A percentile compares a stretch with the other conserved stretches of the same genome.
These are phyloP conservation scores for Oxycera nigricornis DNA, from an alignment of 2,888 invertebrate species.

Conservation along the genomic window DNA sequence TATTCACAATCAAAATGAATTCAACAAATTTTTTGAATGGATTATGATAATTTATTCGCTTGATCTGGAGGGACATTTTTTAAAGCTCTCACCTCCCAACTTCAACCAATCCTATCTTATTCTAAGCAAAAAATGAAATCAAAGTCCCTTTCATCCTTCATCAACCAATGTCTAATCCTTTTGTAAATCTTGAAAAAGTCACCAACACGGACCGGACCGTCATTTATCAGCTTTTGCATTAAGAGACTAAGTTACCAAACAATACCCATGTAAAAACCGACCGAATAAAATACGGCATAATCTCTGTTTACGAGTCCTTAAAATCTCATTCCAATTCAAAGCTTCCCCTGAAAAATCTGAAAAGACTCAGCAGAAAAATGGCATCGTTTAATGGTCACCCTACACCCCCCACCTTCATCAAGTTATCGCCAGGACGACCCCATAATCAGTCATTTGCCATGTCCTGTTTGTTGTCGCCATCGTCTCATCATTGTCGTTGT, in stretches of 20 bases:
- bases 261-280: slow-evolving; percentile 15
- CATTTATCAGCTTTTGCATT: slow-evolving; percentile 17
- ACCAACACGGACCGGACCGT: slow-evolving; percentile 30
- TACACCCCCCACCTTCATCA: slow-evolving; percentile 11
- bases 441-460: slow-evolving; percentile 39
- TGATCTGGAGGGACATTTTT: too few relatives aligned
- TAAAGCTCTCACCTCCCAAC: too few relatives aligned
- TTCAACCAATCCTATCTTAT: too few relatives aligned
- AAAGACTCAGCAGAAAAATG: slow-evolving; percentile 24
- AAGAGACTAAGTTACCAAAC: slow-evolving; percentile 20
- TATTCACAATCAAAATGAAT: too few relatives aligned
- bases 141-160: too few relatives aligned
- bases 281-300: slow-evolving; percentile 33
- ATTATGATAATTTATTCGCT: too few relatives aligned
- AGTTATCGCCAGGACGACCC: slow-evolving; percentile 34
- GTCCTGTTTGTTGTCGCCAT: slow-evolving; percentile 29
- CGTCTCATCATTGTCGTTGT: slow-evolving; percentile 11
- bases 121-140: too few relatives aligned
- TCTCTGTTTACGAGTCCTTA: slow-evolving; percentile 30
- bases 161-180: slow-evolving; percentile 62
- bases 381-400: slow-evolving; percentile 25
- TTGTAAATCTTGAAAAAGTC: slow-evolving; percentile 57
- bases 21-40: too few relatives aligned
- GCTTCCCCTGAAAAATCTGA: neutral
- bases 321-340: slow-evolving; percentile 1